Percentiles rank a stretch among this genome's conserved stretches.
phyloP scores from a whole-genome alignment of 2,888 invertebrate species.

The Amblyjoppa fuscipennis region DNA sequence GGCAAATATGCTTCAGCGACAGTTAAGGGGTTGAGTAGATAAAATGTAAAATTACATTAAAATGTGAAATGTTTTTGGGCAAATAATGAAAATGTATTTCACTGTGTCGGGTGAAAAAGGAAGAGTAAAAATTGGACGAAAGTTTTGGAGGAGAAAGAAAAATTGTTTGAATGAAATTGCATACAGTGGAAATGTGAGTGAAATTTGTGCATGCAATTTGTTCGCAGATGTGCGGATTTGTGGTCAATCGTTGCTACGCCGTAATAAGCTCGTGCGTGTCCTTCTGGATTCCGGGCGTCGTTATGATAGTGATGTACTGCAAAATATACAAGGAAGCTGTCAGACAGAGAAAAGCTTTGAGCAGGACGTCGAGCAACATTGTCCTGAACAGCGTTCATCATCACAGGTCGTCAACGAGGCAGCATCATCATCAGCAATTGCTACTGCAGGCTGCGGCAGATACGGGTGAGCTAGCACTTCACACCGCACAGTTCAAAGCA shows the following conservation, averaged over 20 bases:
- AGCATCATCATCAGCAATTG: conserved; percentile 87
- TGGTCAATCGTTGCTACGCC: conserved; percentile 95
- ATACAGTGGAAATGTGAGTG: background rate
- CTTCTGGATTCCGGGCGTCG: conserved; percentile 96
- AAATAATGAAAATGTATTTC: too few species aligned
- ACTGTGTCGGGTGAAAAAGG: too few species aligned
- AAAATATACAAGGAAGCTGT: conserved; percentile 93
- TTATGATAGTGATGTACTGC: conserved; percentile 97
- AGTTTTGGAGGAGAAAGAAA: background rate
- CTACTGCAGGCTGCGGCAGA: conserved; percentile 82
- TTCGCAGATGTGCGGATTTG: conserved; percentile 89
- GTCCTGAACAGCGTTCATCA: conserved; percentile 94
- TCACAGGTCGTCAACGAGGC: conserved; percentile 91
- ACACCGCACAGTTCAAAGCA: conserved; percentile 79
- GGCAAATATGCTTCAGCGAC: too few species aligned
- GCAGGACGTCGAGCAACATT: conserved; percentile 94
- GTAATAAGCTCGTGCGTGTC: conserved; percentile 95
- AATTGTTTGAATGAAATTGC: background rate
- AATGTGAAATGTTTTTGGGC: too few species aligned
- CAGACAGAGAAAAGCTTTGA: conserved; percentile 92
- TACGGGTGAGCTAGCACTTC: conserved; percentile 80
- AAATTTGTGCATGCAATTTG: conserved; percentile 4
- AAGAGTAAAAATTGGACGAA: too few species aligned
- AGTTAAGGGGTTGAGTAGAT: too few species aligned
- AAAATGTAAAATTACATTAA: too few species aligned